Evolutionary conservation across 2,888 invertebrate genomes (phyloP).

Genomic region (Aphidoletes aphidimyza): DNA sequence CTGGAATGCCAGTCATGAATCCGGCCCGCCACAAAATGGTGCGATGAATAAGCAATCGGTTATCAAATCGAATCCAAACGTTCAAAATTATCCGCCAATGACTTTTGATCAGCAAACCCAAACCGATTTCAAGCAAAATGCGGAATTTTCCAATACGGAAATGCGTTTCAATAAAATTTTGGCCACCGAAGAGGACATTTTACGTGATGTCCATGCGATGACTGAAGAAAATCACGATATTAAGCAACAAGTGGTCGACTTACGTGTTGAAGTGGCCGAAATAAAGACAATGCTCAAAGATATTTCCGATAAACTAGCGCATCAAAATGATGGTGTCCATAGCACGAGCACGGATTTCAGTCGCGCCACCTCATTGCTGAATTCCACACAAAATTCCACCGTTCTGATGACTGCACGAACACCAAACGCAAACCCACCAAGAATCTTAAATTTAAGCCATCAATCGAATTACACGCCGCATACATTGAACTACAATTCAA

Average conservation of each 20-base stretch:
- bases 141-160: neutral
- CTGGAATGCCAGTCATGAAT: neutral
- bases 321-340: conserved; percentile 10
- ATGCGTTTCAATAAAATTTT: neutral
- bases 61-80: conserved; percentile 26
- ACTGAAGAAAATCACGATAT: conserved; percentile 12
- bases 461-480: neutral
- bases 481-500: neutral
- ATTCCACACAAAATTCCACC: neutral
- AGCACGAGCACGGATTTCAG: neutral
- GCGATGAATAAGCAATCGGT: neutral
- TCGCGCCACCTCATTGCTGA: neutral
- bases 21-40: neutral
- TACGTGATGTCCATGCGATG: neutral
- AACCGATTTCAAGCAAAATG: conserved; percentile 55
- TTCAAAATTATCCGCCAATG: conserved; percentile 57
- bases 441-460: conserved; percentile 42
- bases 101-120: conserved; percentile 58
- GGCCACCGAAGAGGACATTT: neutral
- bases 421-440: neutral
- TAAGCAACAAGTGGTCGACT: neutral
- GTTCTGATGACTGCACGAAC: neutral
- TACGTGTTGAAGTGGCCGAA: neutral
- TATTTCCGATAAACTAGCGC: neutral
- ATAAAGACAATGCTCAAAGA: neutral